phyloP scores from a whole-genome alignment of 53 echinoderm and acorn worm genomes.

The Antedon mediterranea region DNA sequence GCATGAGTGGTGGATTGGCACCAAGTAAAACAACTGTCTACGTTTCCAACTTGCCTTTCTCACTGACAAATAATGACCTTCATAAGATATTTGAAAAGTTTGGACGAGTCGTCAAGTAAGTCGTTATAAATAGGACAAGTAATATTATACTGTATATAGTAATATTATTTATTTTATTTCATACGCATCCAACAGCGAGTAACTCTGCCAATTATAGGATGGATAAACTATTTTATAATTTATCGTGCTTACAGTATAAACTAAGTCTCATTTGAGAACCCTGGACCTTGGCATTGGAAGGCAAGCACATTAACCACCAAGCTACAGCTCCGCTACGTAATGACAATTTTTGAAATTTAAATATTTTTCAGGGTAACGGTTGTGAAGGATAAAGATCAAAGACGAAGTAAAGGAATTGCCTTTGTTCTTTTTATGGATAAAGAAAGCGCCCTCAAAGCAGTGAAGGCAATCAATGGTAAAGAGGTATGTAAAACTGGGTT shows the following conservation, averaged over 20 bases:
- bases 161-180: no score
- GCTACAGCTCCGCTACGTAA: no score
- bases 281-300: no score
- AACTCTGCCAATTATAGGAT: no score
- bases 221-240: no score
- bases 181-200: no score
- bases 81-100: conserved; percentile 88
- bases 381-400: conserved; percentile 74
- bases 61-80: conserved; percentile 77
- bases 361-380: conserved; percentile 71
- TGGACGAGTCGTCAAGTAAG: conserved; percentile 91
- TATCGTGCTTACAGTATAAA: no score
- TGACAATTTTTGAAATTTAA: background rate
- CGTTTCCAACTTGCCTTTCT: conserved; percentile 73
- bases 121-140: background rate
- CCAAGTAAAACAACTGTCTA: conserved; percentile 89
- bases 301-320: no score
- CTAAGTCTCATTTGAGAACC: no score
- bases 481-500: conserved; percentile 66
- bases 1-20: conserved; percentile 83
- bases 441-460: conserved; percentile 65
- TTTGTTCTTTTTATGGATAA: conserved; percentile 76
- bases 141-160: no score
- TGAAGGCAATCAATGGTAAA: conserved; percentile 73
- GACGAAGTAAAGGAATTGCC: conserved; percentile 85